These are phyloP conservation scores for Enteromius mattozi DNA, from an alignment of 2,797 vertebrate genomes.

Conservation along the genomic window DNA sequence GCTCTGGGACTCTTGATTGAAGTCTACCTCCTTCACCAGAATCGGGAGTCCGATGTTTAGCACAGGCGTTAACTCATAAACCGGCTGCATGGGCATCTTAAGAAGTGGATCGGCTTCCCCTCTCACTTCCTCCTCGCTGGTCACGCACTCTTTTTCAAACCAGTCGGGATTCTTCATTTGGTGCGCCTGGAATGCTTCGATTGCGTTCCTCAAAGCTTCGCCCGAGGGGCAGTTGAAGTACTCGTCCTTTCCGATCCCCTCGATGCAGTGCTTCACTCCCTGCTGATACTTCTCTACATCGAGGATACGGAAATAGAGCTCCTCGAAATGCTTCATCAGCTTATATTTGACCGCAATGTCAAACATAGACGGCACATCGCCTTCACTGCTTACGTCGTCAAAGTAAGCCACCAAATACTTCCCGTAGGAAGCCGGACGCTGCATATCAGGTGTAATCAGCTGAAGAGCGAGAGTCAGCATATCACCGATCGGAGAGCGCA, in stretches of 20 bases:
- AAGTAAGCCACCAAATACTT: conserved; percentile 94
- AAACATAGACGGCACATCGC: conserved; percentile 88
- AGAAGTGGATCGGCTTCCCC: conserved; percentile 55
- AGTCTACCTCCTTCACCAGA: conserved; percentile 57
- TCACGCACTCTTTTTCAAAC: conserved; percentile 85
- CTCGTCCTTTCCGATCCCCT: conserved; percentile 81
- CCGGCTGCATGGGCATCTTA: conserved; percentile 45
- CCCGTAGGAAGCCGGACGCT: conserved; percentile 83
- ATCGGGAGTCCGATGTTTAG: conserved; percentile 62
- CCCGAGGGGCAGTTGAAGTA: conserved; percentile 83
- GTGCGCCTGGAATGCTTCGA: conserved; percentile 82
- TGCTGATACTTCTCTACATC: conserved; percentile 91
- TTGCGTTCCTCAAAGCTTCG: conserved; percentile 78
- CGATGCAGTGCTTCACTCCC: conserved; percentile 81
- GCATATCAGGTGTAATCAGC: conserved; percentile 89
- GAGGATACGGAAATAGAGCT: conserved; percentile 90
- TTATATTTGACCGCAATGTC: conserved; percentile 84
- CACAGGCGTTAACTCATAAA: conserved; percentile 66
- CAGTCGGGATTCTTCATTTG: conserved; percentile 85
- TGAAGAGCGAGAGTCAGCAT: conserved; percentile 90
- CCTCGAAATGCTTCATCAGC: conserved; percentile 92
- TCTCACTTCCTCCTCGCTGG: conserved; percentile 71
- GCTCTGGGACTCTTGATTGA: conserved; percentile 38
- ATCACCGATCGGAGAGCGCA: conserved; percentile 81
- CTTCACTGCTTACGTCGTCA: conserved; percentile 79